A percentile compares a stretch with the other conserved stretches of the same genome.
Evolutionary conservation across 92 coral and sea anemone genomes (phyloP).

Genomic region (Porites divaricata): DNA sequence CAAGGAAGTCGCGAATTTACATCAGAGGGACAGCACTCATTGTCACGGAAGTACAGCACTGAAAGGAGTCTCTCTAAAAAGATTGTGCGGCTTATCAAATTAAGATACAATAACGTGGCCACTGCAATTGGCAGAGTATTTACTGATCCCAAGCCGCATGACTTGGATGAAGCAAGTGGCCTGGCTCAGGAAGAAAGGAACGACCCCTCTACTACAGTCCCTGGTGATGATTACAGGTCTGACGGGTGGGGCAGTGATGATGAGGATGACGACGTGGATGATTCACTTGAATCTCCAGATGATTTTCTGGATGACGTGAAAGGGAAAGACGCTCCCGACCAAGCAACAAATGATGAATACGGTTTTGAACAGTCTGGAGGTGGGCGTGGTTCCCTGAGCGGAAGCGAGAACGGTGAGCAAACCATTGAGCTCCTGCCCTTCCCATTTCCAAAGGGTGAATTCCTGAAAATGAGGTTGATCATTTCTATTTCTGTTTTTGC

Average conservation of each 20-base stretch:
- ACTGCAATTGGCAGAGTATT: not conserved
- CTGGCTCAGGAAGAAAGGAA: not conserved
- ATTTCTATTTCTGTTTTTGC: too few species aligned
- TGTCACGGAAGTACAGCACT: not conserved
- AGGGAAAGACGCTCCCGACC: not conserved
- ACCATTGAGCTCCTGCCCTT: not conserved
- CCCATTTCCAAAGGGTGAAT: too few species aligned
- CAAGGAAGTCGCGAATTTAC: not conserved
- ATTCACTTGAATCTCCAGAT: not conserved
- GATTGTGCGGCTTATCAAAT: not conserved
- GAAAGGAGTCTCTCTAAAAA: not conserved
- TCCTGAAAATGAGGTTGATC: too few species aligned
- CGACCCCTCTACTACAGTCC: too few species aligned
- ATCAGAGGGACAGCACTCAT: too few species aligned
- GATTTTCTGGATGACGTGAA: not conserved
- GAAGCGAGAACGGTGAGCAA: not conserved
- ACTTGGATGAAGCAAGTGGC: not conserved
- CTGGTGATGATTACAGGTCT: too few species aligned
- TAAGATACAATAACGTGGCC: not conserved
- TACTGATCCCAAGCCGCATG: not conserved
- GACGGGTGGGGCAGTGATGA: not conserved
- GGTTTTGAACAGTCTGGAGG: too few species aligned
- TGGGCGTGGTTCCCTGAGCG: too few species aligned
- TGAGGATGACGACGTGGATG: not conserved
- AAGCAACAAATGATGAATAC: too few species aligned